Evolutionary conservation across 2,113 vertebrate species (phyloP), one percentile per base, ranked within the genome.

Genomic region (Petrocephalus microphthalmus): DNA sequence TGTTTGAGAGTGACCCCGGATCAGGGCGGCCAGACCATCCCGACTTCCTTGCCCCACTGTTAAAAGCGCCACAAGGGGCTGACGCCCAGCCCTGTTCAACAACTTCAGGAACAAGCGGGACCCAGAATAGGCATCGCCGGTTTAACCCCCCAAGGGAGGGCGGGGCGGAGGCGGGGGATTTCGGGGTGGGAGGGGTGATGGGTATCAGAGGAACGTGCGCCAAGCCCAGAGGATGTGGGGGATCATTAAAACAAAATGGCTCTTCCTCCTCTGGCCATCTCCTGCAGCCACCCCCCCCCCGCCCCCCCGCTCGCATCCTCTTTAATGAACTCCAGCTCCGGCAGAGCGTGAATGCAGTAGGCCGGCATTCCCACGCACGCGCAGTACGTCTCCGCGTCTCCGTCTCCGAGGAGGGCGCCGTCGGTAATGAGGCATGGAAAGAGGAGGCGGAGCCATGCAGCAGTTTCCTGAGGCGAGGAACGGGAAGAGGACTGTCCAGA

Each of bases 1-100:
- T 90, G 88, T 88, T 91, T 88, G 64, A 85, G 53, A 88, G 81
- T 11, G 25, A 90, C 91, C 90, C 89, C 90, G 90, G 54, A 86
- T 90, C 83, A 85, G 29, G 71, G 33, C 71, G 42, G 13, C 15
- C 29, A 42, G 33, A 7, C 33, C 33, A 78, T 78, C 71, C 71
- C 19, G 71, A 33, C 19, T 78, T 42, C 71, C 29, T 78, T 19
- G 15, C 33, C 33, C 33, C 33, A 37, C 67, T 74, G 29, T 74
- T 74, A 37, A 74, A 74, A 17, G 29, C 4, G n/a, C n/a, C n/a
- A n/a, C n/a, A n/a, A n/a, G n/a, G n/a, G n/a, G n/a, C n/a, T n/a
- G n/a, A n/a, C n/a, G 42, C 52, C 64, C 15, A 42, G n/a, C 29
- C 84, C 29, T 7, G 45, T 88, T 87, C 33, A 87, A 20, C 29